These are phyloP conservation scores for Mythimna albipuncta DNA, from an alignment of 2,888 invertebrate species.

Conservation along the genomic window DNA sequence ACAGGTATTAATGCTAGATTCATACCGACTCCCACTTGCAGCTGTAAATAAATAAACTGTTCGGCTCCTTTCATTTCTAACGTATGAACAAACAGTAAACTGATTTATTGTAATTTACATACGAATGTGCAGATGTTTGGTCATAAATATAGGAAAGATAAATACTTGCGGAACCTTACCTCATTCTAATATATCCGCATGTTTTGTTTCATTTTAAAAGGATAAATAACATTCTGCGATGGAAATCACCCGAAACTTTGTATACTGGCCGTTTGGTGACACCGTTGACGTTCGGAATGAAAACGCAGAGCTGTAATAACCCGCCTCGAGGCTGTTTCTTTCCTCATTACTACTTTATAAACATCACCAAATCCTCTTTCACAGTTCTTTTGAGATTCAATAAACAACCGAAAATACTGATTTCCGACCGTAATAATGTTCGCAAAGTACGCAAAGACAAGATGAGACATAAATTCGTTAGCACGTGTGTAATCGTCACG, in stretches of 20 bases:
- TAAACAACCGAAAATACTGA: constrained; percentile 86
- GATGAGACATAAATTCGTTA: constrained; percentile 87
- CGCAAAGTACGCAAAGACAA: constrained; percentile 83
- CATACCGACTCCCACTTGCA: constrained; percentile 72
- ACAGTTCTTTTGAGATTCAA: constrained; percentile 81
- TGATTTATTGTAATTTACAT: constrained; percentile 66
- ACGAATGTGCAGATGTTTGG: constrained; percentile 65
- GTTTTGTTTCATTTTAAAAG: constrained; percentile 45
- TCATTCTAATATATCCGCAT: constrained; percentile 34
- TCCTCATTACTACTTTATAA: constrained; percentile 79
- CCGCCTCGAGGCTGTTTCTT: constrained; percentile 66
- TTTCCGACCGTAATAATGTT: constrained; percentile 83
- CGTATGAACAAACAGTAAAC: constrained; percentile 68
- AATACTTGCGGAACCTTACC: constrained; percentile 50
- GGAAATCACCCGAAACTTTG: constrained; percentile 30
- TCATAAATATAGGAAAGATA: constrained; percentile 63
- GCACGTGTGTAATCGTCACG: constrained; percentile 87
- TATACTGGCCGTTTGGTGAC: constrained; percentile 42
- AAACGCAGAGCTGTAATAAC: constrained; percentile 40
- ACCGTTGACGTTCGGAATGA: constrained; percentile 45
- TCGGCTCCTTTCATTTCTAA: constrained; percentile 73
- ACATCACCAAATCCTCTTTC: constrained; percentile 80
- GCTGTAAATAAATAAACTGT: constrained; percentile 73
- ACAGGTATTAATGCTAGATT: constrained; percentile 74
- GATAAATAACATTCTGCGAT: constrained; percentile 38